Conservation (phyloP, 2,888 invertebrate genomes). For the Neoitamus cyanurus region DNA sequence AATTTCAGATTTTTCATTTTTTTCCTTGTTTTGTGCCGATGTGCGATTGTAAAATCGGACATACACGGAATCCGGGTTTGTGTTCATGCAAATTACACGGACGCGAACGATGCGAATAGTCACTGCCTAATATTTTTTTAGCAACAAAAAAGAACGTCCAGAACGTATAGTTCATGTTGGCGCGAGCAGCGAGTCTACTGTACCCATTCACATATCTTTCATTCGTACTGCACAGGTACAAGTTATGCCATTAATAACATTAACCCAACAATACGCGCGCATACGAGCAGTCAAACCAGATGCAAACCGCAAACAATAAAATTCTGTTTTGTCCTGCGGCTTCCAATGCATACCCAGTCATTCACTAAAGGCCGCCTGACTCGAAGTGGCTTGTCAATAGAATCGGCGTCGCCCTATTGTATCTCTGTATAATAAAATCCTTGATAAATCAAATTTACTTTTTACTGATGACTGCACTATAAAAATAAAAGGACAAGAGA, state of each 20-base stretch:
- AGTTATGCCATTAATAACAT: conserved; percentile 38
- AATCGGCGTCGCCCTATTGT: conserved; percentile 39
- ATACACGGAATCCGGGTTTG: no score
- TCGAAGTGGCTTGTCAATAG: conserved; percentile 45
- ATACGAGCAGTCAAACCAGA: conserved; percentile 5
- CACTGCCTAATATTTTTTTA: no score
- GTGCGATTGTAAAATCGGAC: no score
- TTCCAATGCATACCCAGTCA: neutral
- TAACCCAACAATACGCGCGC: neutral
- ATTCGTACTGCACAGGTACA: no score
- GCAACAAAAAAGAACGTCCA: no score
- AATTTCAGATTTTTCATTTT: no score
- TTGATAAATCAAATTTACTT: conserved; percentile 48
- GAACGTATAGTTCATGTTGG: neutral
- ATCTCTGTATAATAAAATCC: conserved; percentile 36
- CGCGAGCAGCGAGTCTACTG: no score
- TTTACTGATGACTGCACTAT: conserved; percentile 43
- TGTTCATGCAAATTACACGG: no score
- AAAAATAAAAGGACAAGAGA: conserved; percentile 38
- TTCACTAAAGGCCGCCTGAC: neutral
- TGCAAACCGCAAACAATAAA: conserved; percentile 38
- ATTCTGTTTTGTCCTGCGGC: neutral
- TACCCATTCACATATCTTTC: no score
- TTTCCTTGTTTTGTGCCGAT: no score
- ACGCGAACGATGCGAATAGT: no score